Percentiles rank a stretch among this genome's conserved stretches.
Evolutionary conservation across 2,113 vertebrate genomes (phyloP).

Genomic region (Pollachius pollachius): DNA sequence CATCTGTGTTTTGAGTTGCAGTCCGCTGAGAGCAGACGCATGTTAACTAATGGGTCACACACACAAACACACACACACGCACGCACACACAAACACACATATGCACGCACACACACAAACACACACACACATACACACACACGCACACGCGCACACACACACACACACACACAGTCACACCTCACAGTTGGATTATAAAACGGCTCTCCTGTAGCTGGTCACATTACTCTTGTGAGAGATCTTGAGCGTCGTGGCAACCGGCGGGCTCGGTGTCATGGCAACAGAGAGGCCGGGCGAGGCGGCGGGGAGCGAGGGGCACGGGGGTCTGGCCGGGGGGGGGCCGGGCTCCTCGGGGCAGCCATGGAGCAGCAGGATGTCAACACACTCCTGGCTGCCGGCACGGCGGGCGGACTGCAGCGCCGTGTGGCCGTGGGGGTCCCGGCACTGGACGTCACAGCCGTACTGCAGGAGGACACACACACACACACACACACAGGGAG

Average conservation of each 20-base stretch:
- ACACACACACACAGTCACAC: background rate
- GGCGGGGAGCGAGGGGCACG: slow-evolving; percentile 42
- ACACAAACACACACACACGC: slow-evolving; percentile 9
- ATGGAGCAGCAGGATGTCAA: slow-evolving; percentile 88
- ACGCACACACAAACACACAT: slow-evolving; percentile 6
- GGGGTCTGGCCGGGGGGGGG: slow-evolving; percentile 33
- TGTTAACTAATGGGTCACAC: background rate
- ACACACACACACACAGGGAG: too few relatives aligned
- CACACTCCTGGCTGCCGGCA: slow-evolving; percentile 88
- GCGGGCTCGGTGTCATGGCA: slow-evolving; percentile 71
- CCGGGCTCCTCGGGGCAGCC: slow-evolving; percentile 80
- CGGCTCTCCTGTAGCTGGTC: slow-evolving; percentile 76
- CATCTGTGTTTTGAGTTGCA: too few relatives aligned
- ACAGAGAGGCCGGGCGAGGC: slow-evolving; percentile 74
- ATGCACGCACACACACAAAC: background rate
- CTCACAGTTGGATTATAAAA: slow-evolving; percentile 55
- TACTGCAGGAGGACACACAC: slow-evolving; percentile 71
- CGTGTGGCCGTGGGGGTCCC: slow-evolving; percentile 85
- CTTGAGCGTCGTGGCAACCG: slow-evolving; percentile 76
- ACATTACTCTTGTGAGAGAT: slow-evolving; percentile 82
- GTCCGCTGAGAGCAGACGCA: background rate
- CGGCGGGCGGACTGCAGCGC: slow-evolving; percentile 82
- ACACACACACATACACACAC: slow-evolving; percentile 14
- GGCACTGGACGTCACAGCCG: slow-evolving; percentile 86
- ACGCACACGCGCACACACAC: slow-evolving; percentile 4